Evolutionary conservation across 2,113 vertebrate species (phyloP).

Genomic region (Butorides virescens): DNA sequence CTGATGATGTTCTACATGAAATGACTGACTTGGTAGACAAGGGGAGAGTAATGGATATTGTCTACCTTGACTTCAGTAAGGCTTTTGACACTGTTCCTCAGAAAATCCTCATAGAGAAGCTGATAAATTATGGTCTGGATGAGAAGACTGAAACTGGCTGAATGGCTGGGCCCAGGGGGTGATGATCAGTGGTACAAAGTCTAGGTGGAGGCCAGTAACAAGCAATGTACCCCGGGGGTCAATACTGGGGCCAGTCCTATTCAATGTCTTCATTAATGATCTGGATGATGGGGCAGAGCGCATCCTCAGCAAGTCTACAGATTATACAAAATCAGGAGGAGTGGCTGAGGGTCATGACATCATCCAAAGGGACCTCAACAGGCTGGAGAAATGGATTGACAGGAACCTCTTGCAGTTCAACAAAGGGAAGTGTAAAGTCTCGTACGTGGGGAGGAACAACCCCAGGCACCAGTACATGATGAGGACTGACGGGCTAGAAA

Average conservation of each 20-base stretch:
- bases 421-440: neutral
- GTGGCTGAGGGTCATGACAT: neutral
- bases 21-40: neutral
- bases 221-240: neutral
- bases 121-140: neutral
- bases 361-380: neutral
- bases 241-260: neutral
- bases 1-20: neutral
- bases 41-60: neutral
- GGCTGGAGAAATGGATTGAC: neutral
- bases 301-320: neutral
- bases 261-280: neutral
- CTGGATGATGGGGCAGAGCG: neutral
- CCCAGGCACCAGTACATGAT: neutral
- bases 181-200: neutral
- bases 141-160: neutral
- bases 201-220: neutral
- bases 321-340: neutral
- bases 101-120: neutral
- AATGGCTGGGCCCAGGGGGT: neutral
- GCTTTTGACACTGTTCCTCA: neutral
- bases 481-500: neutral
- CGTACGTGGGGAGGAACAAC: neutral
- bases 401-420: neutral
- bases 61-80: neutral